Evolutionary conservation across 2,888 invertebrate species (phyloP), one percentile per base, ranked within the genome.

Genomic region (Meandrusa payeni): DNA sequence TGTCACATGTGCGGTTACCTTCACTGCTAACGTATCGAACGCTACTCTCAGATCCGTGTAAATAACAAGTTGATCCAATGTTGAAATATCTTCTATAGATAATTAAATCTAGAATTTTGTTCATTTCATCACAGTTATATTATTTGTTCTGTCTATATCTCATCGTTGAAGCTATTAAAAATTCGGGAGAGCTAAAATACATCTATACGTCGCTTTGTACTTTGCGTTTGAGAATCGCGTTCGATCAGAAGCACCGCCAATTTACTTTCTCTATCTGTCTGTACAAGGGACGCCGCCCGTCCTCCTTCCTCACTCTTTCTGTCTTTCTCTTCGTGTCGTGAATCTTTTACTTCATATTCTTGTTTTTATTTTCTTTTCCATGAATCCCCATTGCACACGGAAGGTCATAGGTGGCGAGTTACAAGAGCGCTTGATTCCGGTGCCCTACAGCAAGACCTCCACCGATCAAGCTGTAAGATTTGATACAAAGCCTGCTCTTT

Each of bases 381-480:
- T 93, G 92, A 93, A 93, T 90, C 93, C 93, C 80, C 76, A 82
- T 94, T 94, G 94, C 93, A 93, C 94, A 92, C 94, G 95, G 93
- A 96, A 98, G 98, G 97, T 98, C 94, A 98, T 98, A 95, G 97
- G 97, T 94, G 98, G 98, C 92, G 97, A 97, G 93, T 97, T 97
- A 93, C 97, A 97, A 94, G 97, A 97, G 93, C 96, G 97, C 91
- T 96, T 98, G 94, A 97, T 98, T 90, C 97, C 98, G 91, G 97
- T 98, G 91, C 98, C 97, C 90, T 97, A 97, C 95, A 97, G 97
- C 97, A 97, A 97, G 95, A 97, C 96, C 91, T 97, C 97, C 90
- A 98, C 97, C 91, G 98, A 98, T 93, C 98, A 98, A 95, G 97
- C 97, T 96, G 98, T 98, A 98, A 98, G 98, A 94, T 69, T 69